Evolutionary conservation across 2,888 invertebrate species (phyloP).

Genomic region (Eucera pruinosa): DNA sequence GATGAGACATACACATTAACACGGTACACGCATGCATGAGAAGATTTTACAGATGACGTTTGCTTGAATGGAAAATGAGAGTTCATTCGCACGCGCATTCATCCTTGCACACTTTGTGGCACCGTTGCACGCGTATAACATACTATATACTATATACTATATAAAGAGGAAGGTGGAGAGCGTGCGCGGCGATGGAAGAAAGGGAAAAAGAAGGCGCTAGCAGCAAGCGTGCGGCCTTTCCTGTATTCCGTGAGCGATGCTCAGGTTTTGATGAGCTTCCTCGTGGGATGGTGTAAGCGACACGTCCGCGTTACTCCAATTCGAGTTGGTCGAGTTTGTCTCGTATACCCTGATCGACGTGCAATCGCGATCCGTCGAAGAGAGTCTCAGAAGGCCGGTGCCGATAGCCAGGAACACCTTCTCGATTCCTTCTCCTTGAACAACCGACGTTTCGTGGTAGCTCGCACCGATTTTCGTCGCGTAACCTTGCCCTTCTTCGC

Average conservation of each 20-base stretch:
- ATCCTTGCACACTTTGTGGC: not conserved
- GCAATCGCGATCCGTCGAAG: conserved; percentile 73
- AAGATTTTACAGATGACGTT: not conserved
- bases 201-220: conserved; percentile 73
- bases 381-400: conserved; percentile 86
- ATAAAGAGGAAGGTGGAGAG: no score
- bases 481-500: conserved; percentile 90
- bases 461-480: conserved; percentile 92
- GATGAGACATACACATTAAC: no score
- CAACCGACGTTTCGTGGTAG: conserved; percentile 94
- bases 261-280: conserved; percentile 85
- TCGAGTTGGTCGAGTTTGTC: not conserved
- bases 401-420: conserved; percentile 90
- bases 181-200: no score
- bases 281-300: conserved; percentile 79
- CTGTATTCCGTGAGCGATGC: conserved; percentile 89
- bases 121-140: no score
- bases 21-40: no score
- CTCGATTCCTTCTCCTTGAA: conserved; percentile 91
- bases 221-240: conserved; percentile 88
- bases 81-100: not conserved
- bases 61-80: not conserved
- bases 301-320: conserved; percentile 73
- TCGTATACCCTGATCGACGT: conserved; percentile 86
- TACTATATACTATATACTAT: no score